Conservation (phyloP, 2,888 invertebrate species). For the Dasysyrphus tricinctus region DNA sequence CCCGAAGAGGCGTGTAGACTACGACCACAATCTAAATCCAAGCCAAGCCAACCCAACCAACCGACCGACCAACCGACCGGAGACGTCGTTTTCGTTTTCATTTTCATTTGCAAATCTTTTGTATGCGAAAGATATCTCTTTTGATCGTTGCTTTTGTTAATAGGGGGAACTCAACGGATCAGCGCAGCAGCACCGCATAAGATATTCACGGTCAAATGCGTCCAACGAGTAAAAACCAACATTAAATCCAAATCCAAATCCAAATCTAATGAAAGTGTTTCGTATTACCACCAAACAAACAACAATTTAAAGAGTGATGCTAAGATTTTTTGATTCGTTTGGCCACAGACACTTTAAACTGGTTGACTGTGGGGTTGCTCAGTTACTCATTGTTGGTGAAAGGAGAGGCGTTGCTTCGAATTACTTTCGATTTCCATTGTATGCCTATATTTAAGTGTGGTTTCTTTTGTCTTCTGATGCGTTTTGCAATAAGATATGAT, state of each 20-base stretch:
- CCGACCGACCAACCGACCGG: slow-evolving; percentile 26
- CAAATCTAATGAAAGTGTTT: slow-evolving; percentile 68
- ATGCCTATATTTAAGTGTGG: slow-evolving; percentile 22
- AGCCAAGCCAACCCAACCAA: neutral
- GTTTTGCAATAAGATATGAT: slow-evolving; percentile 48
- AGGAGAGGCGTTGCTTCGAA: slow-evolving; percentile 53
- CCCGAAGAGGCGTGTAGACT: slow-evolving; percentile 27
- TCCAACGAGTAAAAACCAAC: slow-evolving; percentile 60
- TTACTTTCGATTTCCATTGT: slow-evolving; percentile 67
- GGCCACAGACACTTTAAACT: slow-evolving; percentile 39
- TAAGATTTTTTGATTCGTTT: slow-evolving; percentile 25
- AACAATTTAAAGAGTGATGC: slow-evolving; percentile 38
- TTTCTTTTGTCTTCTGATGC: slow-evolving; percentile 51
- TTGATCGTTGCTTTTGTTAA: slow-evolving; percentile 50
- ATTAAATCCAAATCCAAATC: slow-evolving; percentile 46
- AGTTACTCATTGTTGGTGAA: slow-evolving; percentile 52
- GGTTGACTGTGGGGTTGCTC: slow-evolving; percentile 28
- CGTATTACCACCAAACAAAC: slow-evolving; percentile 41
- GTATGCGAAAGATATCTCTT: slow-evolving; percentile 61
- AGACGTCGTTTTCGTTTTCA: slow-evolving; percentile 77
- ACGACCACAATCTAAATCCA: slow-evolving; percentile 20
- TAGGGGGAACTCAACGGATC: slow-evolving; percentile 65
- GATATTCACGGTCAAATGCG: slow-evolving; percentile 71
- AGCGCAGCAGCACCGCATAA: slow-evolving; percentile 46
- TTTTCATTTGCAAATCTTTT: slow-evolving; percentile 77